Evolutionary conservation across 2,797 vertebrate genomes (phyloP).

Genomic region (Pogoniulus pusillus): DNA sequence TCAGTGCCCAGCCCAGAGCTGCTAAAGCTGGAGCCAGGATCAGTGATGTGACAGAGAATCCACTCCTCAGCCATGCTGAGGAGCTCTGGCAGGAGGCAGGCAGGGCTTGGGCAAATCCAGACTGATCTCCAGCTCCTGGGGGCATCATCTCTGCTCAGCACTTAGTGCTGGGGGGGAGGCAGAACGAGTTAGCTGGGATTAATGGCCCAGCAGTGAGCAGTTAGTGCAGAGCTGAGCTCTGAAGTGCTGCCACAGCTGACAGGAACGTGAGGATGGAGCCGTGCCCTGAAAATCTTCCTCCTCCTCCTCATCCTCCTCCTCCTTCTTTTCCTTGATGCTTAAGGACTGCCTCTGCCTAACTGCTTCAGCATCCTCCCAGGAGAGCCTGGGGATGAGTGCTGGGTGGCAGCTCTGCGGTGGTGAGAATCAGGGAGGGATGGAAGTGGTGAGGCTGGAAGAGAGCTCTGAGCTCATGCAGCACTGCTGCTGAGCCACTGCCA

Average conservation of each 20-base stretch:
- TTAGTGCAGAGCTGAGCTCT: not conserved
- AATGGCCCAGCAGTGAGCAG: slow-evolving; percentile 17
- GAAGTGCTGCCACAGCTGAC: not conserved
- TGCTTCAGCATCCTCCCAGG: too few species aligned
- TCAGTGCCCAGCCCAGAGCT: too few species aligned
- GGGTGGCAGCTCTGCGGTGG: too few species aligned
- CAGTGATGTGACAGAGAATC: not conserved
- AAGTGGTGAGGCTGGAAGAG: too few species aligned
- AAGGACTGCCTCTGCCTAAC: too few species aligned
- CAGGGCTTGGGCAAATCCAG: not conserved
- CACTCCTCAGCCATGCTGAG: not conserved
- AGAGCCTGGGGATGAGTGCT: too few species aligned
- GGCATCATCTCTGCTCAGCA: not conserved
- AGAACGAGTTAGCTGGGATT: slow-evolving; percentile 21
- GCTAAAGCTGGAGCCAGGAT: not conserved
- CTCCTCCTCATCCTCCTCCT: not conserved
- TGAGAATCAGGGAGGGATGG: too few species aligned
- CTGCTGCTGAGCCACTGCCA: too few species aligned
- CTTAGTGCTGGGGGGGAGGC: too few species aligned
- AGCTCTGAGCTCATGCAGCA: too few species aligned
- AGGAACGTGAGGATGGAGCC: not conserved
- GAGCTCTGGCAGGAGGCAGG: not conserved
- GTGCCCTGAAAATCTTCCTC: not conserved
- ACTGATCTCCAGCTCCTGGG: slow-evolving; percentile 22
- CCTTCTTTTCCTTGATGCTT: not conserved